These are phyloP conservation scores for Halcyon malimbica DNA, from an alignment of 2,113 vertebrate species.

Conservation along the genomic window DNA sequence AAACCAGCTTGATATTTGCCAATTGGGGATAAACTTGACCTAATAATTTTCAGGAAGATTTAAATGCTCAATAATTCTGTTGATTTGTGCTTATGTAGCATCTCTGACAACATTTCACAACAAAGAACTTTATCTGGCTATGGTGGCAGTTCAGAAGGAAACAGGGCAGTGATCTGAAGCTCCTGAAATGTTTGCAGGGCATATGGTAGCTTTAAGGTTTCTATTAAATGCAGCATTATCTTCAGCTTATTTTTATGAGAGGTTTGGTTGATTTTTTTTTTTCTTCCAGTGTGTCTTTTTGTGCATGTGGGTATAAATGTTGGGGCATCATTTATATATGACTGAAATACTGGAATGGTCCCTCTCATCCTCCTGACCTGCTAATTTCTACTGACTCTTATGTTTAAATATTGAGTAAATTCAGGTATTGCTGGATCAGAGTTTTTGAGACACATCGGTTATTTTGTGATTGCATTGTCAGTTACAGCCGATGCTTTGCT, in stretches of 20 bases:
- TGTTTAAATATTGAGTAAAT: background rate
- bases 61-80: background rate
- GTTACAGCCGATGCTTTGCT: background rate
- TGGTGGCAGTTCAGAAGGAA: background rate
- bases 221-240: background rate
- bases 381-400: background rate
- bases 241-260: background rate
- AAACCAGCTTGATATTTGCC: background rate
- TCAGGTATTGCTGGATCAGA: background rate
- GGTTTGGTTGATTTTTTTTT: background rate
- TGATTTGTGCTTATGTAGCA: rapidly evolving
- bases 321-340: background rate
- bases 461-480: background rate
- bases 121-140: background rate
- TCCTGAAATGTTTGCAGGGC: background rate
- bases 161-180: background rate
- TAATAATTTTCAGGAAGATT: background rate
- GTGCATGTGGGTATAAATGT: background rate
- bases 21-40: background rate
- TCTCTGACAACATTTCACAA: background rate
- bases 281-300: background rate
- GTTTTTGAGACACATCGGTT: background rate
- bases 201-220: rapidly evolving
- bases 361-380: background rate
- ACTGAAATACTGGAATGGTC: background rate